Evolutionary conservation across 35 echinoderm and acorn worm species (phyloP).

Genomic region (Heliocidaris erythrogramma): DNA sequence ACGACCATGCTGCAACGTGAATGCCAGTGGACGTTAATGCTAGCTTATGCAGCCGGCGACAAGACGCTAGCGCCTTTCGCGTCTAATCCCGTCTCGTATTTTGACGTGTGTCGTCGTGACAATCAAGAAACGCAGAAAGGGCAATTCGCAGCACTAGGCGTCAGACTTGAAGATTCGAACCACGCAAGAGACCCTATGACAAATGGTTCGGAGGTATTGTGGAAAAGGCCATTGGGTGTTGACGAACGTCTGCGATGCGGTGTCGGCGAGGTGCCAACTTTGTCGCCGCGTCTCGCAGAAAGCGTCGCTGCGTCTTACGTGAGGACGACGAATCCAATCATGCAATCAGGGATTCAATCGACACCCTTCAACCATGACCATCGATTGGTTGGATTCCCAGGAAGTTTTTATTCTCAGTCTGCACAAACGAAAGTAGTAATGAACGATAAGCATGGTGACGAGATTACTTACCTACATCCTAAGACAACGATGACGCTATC

Average conservation of each 20-base stretch:
- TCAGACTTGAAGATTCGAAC: background rate
- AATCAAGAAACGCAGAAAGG: background rate
- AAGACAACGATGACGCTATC: background rate
- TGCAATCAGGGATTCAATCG: background rate
- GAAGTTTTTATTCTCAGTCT: background rate
- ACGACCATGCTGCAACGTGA: constrained; percentile 90
- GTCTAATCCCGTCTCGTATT: background rate
- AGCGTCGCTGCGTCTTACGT: background rate
- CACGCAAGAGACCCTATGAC: background rate
- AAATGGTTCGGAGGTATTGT: background rate
- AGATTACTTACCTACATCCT: background rate
- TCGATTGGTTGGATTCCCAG: background rate
- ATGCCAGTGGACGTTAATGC: constrained; percentile 80
- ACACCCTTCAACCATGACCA: background rate
- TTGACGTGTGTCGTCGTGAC: background rate
- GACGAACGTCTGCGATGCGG: background rate
- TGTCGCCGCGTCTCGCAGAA: background rate
- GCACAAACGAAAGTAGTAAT: background rate
- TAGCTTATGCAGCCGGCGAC: constrained; percentile 25
- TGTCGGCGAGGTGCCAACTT: background rate
- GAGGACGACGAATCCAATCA: background rate
- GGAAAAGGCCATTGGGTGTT: background rate
- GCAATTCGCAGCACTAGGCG: background rate
- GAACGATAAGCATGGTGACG: background rate
- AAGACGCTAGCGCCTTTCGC: constrained; percentile 30